phyloP scores from a whole-genome alignment of 2,888 invertebrate genomes.

The Diogma glabrata region DNA sequence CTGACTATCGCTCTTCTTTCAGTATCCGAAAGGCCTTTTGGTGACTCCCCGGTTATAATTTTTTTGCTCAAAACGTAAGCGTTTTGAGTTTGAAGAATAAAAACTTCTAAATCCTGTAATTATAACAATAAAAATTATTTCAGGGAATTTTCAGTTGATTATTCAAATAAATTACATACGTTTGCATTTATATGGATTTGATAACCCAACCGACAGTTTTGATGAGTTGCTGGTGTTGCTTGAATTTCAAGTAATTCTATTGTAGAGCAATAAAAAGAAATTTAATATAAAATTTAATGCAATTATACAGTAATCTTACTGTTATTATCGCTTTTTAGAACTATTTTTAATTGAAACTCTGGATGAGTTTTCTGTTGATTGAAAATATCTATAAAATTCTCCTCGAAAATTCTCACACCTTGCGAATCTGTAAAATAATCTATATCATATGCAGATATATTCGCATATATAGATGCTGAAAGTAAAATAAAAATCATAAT shows the following conservation, averaged over 20 bases:
- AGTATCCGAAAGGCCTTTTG: background rate
- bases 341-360: background rate
- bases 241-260: conserved; percentile 3
- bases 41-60: background rate
- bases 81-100: background rate
- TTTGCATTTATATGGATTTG: background rate
- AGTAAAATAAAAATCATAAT: background rate
- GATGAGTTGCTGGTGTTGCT: background rate
- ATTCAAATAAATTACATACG: background rate
- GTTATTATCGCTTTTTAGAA: background rate
- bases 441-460: background rate
- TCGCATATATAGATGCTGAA: background rate
- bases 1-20: background rate
- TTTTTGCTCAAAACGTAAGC: background rate
- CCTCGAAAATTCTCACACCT: background rate
- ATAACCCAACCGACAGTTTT: background rate
- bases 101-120: conserved; percentile 1
- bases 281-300: background rate
- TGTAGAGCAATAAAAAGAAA: background rate
- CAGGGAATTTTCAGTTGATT: background rate
- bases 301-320: background rate
- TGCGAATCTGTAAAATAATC: background rate
- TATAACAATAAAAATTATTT: background rate
- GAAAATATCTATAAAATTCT: background rate
- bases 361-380: background rate